A percentile compares a stretch with the other conserved stretches of the same genome.
These are phyloP conservation scores for Paragorgia papillata DNA, from an alignment of 92 coral and sea anemone species.

Conservation along the genomic window DNA sequence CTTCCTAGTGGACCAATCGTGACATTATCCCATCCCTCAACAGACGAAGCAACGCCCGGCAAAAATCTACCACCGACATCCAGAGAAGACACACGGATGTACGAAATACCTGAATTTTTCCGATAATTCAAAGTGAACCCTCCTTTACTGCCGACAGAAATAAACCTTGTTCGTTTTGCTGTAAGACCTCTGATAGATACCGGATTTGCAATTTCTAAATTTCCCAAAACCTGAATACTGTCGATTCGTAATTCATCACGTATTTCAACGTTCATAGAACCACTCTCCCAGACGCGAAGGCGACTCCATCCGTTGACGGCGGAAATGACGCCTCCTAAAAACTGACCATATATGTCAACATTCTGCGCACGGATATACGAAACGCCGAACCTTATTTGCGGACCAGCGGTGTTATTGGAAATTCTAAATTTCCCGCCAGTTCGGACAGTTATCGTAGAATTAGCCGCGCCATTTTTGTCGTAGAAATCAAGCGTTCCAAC, in stretches of 20 bases:
- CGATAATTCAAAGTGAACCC: constrained; percentile 34
- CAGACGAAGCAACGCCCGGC: background rate
- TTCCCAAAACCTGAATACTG: constrained; percentile 33
- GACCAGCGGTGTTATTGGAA: background rate
- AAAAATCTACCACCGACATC: constrained; percentile 42
- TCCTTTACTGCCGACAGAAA: constrained; percentile 31
- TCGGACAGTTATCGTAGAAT: background rate
- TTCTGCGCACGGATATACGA: constrained; percentile 21
- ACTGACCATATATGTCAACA: constrained; percentile 30
- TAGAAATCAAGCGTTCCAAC: background rate
- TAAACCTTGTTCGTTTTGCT: background rate
- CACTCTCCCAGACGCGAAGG: background rate
- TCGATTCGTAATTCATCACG: constrained; percentile 30
- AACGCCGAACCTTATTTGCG: background rate
- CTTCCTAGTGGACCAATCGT: constrained; percentile 59
- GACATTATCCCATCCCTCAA: constrained; percentile 42
- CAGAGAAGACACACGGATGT: constrained; percentile 5
- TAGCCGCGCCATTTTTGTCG: background rate
- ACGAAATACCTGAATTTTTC: constrained; percentile 6
- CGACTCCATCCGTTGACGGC: constrained; percentile 34
- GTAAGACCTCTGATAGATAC: constrained; percentile 30
- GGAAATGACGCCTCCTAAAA: background rate
- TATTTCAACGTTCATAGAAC: constrained; percentile 9
- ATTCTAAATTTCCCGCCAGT: background rate
- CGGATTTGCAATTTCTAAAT: constrained; percentile 42